phyloP scores from a whole-genome alignment of 1,140 invertebrate species.

The Eubasilissa regina region DNA sequence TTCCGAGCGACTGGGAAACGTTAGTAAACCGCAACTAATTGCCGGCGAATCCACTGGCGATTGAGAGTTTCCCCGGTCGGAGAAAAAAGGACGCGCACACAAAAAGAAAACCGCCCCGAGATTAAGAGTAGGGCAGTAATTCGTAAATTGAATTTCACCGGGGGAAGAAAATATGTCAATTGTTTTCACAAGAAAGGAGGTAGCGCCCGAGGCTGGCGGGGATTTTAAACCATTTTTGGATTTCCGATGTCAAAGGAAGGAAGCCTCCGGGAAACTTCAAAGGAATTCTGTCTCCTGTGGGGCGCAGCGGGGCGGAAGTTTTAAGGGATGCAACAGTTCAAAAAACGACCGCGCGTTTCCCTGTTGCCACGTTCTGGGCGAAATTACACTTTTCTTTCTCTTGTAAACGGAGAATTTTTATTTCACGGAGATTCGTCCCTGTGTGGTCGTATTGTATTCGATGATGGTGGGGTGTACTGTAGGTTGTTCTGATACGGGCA shows the following conservation, averaged over 20 bases:
- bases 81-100: background rate
- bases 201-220: background rate
- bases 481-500: too few relatives aligned
- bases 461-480: too few relatives aligned
- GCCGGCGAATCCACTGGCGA: background rate
- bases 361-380: too few relatives aligned
- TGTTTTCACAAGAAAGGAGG: background rate
- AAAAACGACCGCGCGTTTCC: conserved; percentile 19
- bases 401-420: too few relatives aligned
- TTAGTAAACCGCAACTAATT: background rate
- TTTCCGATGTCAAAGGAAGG: conserved; percentile 16
- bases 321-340: conserved; percentile 50
- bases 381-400: too few relatives aligned
- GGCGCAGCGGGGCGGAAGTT: conserved; percentile 48
- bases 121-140: background rate
- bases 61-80: background rate
- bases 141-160: background rate
- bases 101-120: background rate
- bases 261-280: conserved; percentile 23
- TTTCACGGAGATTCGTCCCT: too few relatives aligned
- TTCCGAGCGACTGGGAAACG: too few relatives aligned
- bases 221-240: conserved; percentile 44
- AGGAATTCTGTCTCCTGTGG: conserved; percentile 48
- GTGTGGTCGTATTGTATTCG: too few relatives aligned
- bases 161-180: conserved; percentile 6